These are phyloP conservation scores for Epinephelus coioides DNA, from an alignment of 2,797 vertebrate species.

Conservation along the genomic window DNA sequence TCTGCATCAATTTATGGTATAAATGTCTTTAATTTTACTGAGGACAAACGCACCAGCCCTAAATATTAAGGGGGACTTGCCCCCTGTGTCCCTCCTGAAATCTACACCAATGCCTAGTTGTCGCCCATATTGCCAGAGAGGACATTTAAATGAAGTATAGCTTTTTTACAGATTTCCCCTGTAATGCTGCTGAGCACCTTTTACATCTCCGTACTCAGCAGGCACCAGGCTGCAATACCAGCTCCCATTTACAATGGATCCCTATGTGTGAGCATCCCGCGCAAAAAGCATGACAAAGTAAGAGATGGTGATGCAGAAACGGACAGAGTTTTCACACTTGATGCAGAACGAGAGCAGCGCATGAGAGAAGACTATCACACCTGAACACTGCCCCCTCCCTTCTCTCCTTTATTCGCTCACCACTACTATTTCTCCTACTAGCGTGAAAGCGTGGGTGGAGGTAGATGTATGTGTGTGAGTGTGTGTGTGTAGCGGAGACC, in stretches of 20 bases:
- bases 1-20: no score
- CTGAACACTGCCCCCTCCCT: constrained; percentile 23
- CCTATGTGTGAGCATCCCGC: background rate
- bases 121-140: background rate
- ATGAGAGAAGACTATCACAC: constrained; percentile 38
- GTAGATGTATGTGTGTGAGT: constrained; percentile 13
- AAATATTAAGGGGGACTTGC: no score
- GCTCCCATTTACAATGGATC: background rate
- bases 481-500: constrained; percentile 43
- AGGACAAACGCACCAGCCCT: no score
- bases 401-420: constrained; percentile 30
- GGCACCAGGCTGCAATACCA: background rate
- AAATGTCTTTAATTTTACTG: no score
- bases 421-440: constrained; percentile 25
- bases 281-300: constrained; percentile 20
- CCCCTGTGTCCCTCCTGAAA: no score
- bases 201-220: background rate
- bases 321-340: constrained; percentile 40
- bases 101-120: background rate
- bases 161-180: background rate
- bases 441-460: constrained; percentile 58
- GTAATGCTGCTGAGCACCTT: background rate
- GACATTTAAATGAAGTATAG: background rate
- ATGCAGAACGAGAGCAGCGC: constrained; percentile 15
- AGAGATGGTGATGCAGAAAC: constrained; percentile 17